phyloP scores from a whole-genome alignment of 2,797 vertebrate genomes.

The Coregonus suidteri region DNA sequence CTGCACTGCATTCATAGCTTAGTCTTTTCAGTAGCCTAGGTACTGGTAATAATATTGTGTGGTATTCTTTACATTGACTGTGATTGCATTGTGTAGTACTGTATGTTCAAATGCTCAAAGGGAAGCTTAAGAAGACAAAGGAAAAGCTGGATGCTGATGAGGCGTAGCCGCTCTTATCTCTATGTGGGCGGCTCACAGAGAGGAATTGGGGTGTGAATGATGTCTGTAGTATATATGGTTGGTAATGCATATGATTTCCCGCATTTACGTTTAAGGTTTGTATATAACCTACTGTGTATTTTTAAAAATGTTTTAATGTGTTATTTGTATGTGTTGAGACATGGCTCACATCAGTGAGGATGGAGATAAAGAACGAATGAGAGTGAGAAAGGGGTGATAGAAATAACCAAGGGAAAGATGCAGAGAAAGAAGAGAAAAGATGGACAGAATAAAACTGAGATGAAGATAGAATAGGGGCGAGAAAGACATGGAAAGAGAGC shows the following conservation, averaged over 20 bases:
- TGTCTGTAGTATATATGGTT: not conserved
- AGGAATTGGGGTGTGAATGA: not conserved
- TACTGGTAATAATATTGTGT: not conserved
- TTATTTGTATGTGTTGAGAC: constrained; percentile 4
- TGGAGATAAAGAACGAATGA: not conserved
- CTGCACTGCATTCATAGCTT: not conserved
- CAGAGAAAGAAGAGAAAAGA: not conserved
- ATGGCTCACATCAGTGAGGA: not conserved
- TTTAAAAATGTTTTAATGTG: too few relatives aligned
- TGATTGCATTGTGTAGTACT: constrained; percentile 5
- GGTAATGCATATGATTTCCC: not conserved
- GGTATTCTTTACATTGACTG: not conserved
- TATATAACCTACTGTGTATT: not conserved
- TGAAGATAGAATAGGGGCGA: constrained; percentile 14
- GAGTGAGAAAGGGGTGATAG: not conserved
- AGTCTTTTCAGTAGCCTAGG: not conserved
- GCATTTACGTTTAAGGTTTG: not conserved
- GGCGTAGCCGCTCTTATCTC: constrained; percentile 42
- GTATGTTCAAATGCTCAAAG: constrained; percentile 28
- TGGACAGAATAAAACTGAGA: not conserved
- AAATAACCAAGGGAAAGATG: not conserved
- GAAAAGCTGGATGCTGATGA: constrained; percentile 31
- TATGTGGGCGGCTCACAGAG: constrained; percentile 5
- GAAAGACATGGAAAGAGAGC: constrained; percentile 9
- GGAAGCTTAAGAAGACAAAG: constrained; percentile 6